A percentile compares a stretch with the other conserved stretches of the same genome.
phyloP scores from a whole-genome alignment of 2,888 invertebrate species.

The Hyalella azteca region DNA sequence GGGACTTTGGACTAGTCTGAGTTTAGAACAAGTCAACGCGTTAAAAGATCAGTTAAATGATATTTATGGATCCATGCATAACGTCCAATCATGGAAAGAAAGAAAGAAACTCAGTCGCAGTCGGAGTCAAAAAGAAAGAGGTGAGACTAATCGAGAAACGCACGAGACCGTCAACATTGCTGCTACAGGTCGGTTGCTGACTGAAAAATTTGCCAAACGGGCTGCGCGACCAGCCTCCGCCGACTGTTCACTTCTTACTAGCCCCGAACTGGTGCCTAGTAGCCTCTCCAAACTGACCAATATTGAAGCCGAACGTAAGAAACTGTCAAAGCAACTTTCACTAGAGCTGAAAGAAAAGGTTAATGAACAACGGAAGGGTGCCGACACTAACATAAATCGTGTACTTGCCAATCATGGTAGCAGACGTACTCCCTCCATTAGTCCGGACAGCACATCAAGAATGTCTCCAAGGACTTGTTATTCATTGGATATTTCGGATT shows the following conservation, averaged over 20 bases:
- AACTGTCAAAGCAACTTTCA: constrained; percentile 55
- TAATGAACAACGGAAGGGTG: constrained; percentile 43
- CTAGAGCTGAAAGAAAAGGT: constrained; percentile 57
- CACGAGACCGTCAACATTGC: constrained; percentile 44
- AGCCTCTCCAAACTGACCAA: constrained; percentile 13
- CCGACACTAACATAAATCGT: constrained; percentile 41
- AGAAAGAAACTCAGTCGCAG: constrained; percentile 40
- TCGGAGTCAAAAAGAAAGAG: constrained; percentile 38
- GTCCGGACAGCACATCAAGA: constrained; percentile 53
- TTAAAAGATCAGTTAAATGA: constrained; percentile 56
- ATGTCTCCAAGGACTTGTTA: constrained; percentile 57
- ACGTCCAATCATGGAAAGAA: constrained; percentile 52
- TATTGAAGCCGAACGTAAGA: constrained; percentile 49
- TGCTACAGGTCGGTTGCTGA: constrained; percentile 45
- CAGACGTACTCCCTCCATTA: constrained; percentile 43
- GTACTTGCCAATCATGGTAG: constrained; percentile 12
- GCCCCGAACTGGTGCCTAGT: constrained; percentile 31
- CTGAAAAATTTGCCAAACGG: constrained; percentile 45
- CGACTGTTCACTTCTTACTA: constrained; percentile 14
- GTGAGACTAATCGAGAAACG: constrained; percentile 36
- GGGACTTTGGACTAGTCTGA: constrained; percentile 57
- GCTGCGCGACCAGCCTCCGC: constrained; percentile 43
- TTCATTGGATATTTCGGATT: constrained; percentile 57
- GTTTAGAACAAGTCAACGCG: constrained; percentile 57
- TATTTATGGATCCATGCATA: constrained; percentile 58